Base-by-base conservation (phyloP, 2,888 invertebrate species). In the Ormyrus thymus region DNA sequence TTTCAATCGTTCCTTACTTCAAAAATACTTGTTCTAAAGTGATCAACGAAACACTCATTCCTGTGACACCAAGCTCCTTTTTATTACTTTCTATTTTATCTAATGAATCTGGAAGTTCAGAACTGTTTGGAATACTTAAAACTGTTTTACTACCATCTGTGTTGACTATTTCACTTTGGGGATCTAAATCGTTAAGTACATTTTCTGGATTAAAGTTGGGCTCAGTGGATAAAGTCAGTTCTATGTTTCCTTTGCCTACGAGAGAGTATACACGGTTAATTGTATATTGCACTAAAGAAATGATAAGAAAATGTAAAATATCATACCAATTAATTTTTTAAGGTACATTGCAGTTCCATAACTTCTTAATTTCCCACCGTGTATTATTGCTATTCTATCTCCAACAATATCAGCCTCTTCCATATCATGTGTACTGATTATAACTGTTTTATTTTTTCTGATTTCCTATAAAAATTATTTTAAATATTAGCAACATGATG, bases 1-100 rank as follows among this genome's bases (percentile, higher is more conserved):
- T 82, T 51, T 82, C 61, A 59, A 48, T 66, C n/a, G 9, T 66
- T 45, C 13, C 86, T 29, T 29, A 29, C 96, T 93, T 95, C 65
- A 97, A 89, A 89, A 97, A 97, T 2, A 98, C 97, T 90, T 98
- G 97, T 89, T 98, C 98, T 85, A 98, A 92, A 0, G 97, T 97
- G 0, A 97, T 96, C 13, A 96, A 93, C 0, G 97, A 95, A 0
- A 97, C 93, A 0, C 97, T 95, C 76, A 97, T 94, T 7, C 95
- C 94, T 65, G 92, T 92, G 29, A 29, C 0, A 29, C 29, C 29
- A 29, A 58, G 90, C 3, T 91, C 86, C 0, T 90, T 86, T 83
- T 92, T 92, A 10, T 91, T 88, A 0, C 83, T 77, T 87, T 97
- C 96, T 55, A 97, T 86, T 0, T 90, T 87, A 2, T 91, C 87